Evolutionary conservation across 2,113 vertebrate species (phyloP).

Genomic region (human): GRCh38 chr17:67154001-67154500

Average conservation of each 20-base stretch:
- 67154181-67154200: no score
- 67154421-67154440: no score
- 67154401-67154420: no score
- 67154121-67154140: not conserved
- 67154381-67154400: no score
- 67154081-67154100: not conserved
- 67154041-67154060: not conserved
- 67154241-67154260: no score
- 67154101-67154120: not conserved
- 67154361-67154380: no score
- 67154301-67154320: no score
- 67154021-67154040: not conserved
- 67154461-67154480: not conserved
- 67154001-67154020: not conserved
- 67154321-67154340: no score
- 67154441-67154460: no score
- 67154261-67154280: no score
- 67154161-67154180: not conserved
- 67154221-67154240: not conserved
- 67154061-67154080: not conserved
- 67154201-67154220: not conserved
- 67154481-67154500: not conserved
- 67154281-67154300: no score
- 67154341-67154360: no score
- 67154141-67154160: not conserved